Base-by-base conservation (phyloP, 2,888 invertebrate species). In the Steromphala cineraria region DNA sequence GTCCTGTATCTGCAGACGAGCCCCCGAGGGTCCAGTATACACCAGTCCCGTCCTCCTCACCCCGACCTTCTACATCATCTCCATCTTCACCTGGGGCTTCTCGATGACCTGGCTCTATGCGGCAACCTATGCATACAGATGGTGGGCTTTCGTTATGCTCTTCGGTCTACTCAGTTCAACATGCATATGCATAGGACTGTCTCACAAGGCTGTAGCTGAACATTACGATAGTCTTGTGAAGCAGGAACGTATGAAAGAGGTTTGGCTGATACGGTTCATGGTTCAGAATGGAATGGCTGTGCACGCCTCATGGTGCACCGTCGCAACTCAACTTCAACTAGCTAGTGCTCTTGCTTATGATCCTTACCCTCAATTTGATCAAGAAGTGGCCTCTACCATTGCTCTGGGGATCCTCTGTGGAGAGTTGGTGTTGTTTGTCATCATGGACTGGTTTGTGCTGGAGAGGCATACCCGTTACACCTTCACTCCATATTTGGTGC, bases 251-350 rank as follows among this genome's bases (percentile, higher is more conserved):
- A 82, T 80, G 7, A 77, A 80, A 15, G 92, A 91, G 53, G 87
- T 92, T 40, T 92, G 92, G 92, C 75, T 91, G 46, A 87, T 88
- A 7, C 84, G 92, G 52, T 80, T 90, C 8, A 80, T 92, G 15
- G 88, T 92, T 0, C 91, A 91, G 46, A 92, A 92, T 80, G 92
- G 91, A 1, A 80, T 92, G n/a, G 89, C 88, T n/a, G 88, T 92
- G 79, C 91, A 91, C 77, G 91, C 90, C 7, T 87, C 90, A 0
- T 92, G 92, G 92, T 87, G 87, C 8, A 90, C 90, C 1, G 85
- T 92, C 5, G 92, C 92, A 1, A 86, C 91, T 2, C 85, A 91
- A 17, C 85, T 92, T 28, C 92, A 92, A 83, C 82, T 92, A 10
- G 88, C 89, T n/a, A 87, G 91, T 36, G 90, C 91, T 3, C 80